Base-by-base conservation (phyloP, 64 coral and sea anemone genomes). In the Platygyra sinensis region DNA sequence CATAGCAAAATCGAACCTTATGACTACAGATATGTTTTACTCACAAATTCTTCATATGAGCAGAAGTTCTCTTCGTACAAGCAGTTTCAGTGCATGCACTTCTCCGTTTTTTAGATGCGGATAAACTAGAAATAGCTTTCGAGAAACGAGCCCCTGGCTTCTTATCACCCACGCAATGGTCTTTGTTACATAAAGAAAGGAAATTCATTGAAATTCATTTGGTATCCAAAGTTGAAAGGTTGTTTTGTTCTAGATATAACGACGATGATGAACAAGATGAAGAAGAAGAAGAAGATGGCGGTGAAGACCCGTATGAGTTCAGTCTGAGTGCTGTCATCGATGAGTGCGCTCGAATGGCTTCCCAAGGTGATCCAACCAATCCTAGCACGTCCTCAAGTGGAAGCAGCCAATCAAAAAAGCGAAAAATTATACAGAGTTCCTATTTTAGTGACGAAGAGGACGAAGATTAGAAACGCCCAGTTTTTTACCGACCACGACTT, bases 381-480 rank as follows among this genome's bases (percentile, higher is more conserved):
- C 61, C 60, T 27, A 50, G 65, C 22, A 25, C 24, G 24, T 36
- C 76, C 14, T 52, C 78, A 71, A 89, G 9, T 19, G 72, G 36
- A 76, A 72, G 49, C 59, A 69, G 60, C 20, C 51, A 52, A 54
- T 2, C 46, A 32, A 92, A 78, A 79, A 92, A 92, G 60, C 59
- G 82, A 27, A 76, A 85, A 50, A 92, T 92, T 30, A 60, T 92
- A 3, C 36, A 87, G 72, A 92, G 83, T 80, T 78, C 90, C 9
- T 92, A 92, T 59, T 87, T 92, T 38, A 92, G 90, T 61, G 90
- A 92, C 54, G 90, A 92, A 57, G 90, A 92, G 67, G 90, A 92
- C 39, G 83, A 92, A 42, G 83, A 72, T 62, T 83, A 83, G 32
- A 18, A 60, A 62, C 22, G 0, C 33, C 33, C 33, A 36, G 33